Percentiles rank a stretch among this genome's conserved stretches.
phyloP scores from a whole-genome alignment of 2,797 vertebrate genomes.

The Megalops cyprinoides region DNA sequence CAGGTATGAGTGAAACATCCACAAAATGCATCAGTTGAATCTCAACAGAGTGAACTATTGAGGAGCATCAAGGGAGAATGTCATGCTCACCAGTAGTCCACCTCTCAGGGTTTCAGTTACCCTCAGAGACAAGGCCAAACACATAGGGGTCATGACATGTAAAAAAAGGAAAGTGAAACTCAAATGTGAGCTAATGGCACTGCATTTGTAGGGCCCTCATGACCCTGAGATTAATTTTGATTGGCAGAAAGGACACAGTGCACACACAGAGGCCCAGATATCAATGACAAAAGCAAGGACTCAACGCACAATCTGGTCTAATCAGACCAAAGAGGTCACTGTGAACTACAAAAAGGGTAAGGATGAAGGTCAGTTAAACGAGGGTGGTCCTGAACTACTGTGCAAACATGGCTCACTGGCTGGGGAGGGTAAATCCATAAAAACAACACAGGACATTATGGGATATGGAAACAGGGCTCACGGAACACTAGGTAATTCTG shows the following conservation, averaged over 20 bases:
- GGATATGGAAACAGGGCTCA: neutral
- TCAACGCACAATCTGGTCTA: conserved; percentile 33
- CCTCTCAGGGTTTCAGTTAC: neutral
- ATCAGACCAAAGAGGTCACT: conserved; percentile 30
- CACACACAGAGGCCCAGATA: neutral
- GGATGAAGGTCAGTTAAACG: conserved; percentile 18
- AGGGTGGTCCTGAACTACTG: neutral
- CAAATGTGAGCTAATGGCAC: conserved; percentile 3
- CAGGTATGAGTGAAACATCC: too few relatives aligned
- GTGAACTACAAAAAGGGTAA: neutral
- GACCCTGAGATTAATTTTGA: conserved; percentile 39
- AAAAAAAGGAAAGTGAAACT: conserved; percentile 2
- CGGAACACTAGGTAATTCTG: conserved; percentile 28
- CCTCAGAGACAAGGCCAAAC: neutral
- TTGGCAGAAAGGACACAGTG: conserved; percentile 31
- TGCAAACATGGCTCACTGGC: conserved; percentile 10
- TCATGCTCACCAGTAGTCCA: neutral
- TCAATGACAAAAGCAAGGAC: neutral
- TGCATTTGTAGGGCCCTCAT: conserved; percentile 26
- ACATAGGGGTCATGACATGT: neutral
- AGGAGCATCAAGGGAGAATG: neutral
- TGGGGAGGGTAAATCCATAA: neutral
- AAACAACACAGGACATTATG: neutral
- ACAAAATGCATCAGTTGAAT: neutral
- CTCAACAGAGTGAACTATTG: neutral